These are phyloP conservation scores for Chascanopsetta lugubris DNA, from an alignment of 2,113 vertebrate genomes.

Conservation along the genomic window DNA sequence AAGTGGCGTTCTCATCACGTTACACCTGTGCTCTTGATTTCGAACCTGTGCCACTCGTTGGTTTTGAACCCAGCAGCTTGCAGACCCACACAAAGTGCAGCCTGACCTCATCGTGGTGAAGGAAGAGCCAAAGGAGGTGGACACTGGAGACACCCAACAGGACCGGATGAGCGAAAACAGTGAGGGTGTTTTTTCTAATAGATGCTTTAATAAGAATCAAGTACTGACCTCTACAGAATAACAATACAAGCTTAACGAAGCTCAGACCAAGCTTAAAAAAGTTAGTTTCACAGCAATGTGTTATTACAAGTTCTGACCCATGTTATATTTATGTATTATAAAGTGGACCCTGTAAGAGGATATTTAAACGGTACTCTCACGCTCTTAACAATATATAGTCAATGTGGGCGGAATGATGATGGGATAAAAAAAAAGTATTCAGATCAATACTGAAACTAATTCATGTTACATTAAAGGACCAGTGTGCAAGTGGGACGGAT, in stretches of 20 bases:
- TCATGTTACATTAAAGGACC: too few species aligned
- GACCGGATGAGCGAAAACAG: constrained; percentile 41
- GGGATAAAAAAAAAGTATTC: too few species aligned
- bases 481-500: too few species aligned
- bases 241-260: too few species aligned
- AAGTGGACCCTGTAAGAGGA: background rate
- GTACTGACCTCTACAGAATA: too few species aligned
- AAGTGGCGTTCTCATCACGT: background rate
- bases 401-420: background rate
- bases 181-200: too few species aligned
- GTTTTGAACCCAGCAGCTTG: constrained; percentile 30
- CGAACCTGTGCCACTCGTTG: background rate
- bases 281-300: background rate
- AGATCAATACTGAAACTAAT: too few species aligned
- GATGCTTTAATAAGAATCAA: too few species aligned
- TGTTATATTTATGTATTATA: background rate
- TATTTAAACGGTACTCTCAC: background rate
- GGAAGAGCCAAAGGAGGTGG: constrained; percentile 66
- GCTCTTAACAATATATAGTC: background rate
- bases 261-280: too few species aligned
- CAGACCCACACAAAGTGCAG: constrained; percentile 41
- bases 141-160: constrained; percentile 30
- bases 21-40: background rate
- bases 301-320: background rate
- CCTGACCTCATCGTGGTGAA: constrained; percentile 65